These are phyloP conservation scores for Masnerella sp. DNA, from an alignment of 2,888 invertebrate genomes.

Conservation along the genomic window DNA sequence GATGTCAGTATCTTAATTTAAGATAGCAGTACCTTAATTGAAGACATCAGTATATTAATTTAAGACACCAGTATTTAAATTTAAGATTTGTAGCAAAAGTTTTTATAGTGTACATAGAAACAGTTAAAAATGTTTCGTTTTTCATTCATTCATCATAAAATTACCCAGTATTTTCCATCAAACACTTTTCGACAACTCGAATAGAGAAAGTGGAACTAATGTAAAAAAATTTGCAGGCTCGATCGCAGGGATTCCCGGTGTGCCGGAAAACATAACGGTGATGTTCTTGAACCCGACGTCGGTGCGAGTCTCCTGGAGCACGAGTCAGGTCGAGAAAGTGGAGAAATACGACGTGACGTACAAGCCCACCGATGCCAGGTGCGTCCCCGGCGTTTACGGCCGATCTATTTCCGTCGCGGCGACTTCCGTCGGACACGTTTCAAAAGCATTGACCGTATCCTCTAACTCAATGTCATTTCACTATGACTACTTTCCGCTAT, in stretches of 20 bases:
- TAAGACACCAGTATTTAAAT: too few relatives aligned
- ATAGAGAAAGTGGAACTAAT: too few relatives aligned
- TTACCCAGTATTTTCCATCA: too few relatives aligned
- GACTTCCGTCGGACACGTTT: conserved; percentile 48
- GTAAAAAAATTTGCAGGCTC: conserved; percentile 81
- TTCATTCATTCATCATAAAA: too few relatives aligned
- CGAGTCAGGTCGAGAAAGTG: conserved; percentile 85
- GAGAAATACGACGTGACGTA: conserved; percentile 95
- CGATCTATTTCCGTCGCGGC: conserved; percentile 45
- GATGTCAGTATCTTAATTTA: too few relatives aligned
- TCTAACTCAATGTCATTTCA: conserved; percentile 41
- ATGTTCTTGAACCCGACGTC: conserved; percentile 92
- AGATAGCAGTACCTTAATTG: too few relatives aligned
- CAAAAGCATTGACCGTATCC: conserved; percentile 45
- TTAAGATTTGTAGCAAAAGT: too few relatives aligned
- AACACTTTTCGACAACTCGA: too few relatives aligned
- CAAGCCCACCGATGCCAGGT: conserved; percentile 95
- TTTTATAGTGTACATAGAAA: too few relatives aligned
- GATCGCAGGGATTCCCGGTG: conserved; percentile 84
- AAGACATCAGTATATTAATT: too few relatives aligned
- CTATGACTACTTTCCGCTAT: conserved; percentile 13
- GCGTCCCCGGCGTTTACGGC: conserved; percentile 77
- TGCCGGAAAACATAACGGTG: conserved; percentile 93
- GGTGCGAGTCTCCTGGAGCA: conserved; percentile 92
- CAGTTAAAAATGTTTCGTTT: too few relatives aligned